Evolutionary conservation across 2,888 invertebrate species (phyloP).

Genomic region (Nephrocerus scutellatus): DNA sequence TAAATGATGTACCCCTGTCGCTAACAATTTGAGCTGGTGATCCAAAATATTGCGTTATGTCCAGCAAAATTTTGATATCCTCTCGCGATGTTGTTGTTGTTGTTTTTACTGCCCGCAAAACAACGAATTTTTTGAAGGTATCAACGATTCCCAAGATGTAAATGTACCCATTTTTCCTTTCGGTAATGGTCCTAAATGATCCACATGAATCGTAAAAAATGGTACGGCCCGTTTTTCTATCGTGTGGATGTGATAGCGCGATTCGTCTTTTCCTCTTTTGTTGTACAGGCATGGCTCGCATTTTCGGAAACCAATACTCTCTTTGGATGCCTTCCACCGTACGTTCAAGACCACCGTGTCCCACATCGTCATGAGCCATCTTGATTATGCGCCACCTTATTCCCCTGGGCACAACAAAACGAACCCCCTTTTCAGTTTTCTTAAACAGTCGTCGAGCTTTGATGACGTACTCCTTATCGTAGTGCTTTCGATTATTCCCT

Average conservation of each 20-base stretch:
- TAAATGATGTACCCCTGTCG: constrained; percentile 25
- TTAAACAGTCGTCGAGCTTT: no score
- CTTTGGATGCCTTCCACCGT: no score
- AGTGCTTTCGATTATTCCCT: not conserved
- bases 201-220: no score
- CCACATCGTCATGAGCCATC: no score
- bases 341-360: no score
- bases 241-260: no score
- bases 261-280: no score
- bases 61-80: constrained; percentile 4
- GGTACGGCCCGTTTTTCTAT: constrained; percentile 13
- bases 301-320: no score
- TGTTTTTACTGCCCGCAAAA: constrained; percentile 11
- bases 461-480: no score
- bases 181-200: constrained; percentile 10
- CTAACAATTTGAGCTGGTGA: constrained; percentile 22
- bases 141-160: constrained; percentile 4
- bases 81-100: constrained; percentile 6
- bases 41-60: constrained; percentile 21
- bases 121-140: constrained; percentile 12
- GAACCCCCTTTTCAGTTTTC: constrained; percentile 1
- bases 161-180: constrained; percentile 5
- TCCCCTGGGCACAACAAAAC: no score
- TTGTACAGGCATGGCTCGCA: not conserved
- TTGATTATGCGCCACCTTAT: no score